phyloP scores from a whole-genome alignment of 2,797 vertebrate species.

The Eulemur mongoz region DNA sequence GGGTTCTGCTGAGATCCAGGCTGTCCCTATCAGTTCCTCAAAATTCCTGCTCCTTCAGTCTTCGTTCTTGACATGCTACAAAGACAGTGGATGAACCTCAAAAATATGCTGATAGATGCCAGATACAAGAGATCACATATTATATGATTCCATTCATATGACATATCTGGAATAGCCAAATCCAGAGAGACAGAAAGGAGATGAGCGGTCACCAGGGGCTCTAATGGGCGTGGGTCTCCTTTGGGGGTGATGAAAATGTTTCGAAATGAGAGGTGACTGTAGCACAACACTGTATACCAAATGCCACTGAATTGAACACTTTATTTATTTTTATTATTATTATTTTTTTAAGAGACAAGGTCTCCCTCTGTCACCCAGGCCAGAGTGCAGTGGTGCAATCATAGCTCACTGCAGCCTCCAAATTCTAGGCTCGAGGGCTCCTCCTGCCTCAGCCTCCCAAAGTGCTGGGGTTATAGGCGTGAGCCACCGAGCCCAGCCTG shows the following conservation, averaged over 20 bases:
- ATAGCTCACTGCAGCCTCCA: no score
- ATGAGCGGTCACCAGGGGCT: neutral
- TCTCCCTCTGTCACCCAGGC: no score
- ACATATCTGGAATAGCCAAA: neutral
- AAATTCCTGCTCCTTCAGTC: neutral
- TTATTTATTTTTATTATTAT: neutral
- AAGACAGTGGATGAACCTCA: neutral
- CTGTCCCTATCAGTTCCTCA: neutral
- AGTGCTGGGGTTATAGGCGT: no score
- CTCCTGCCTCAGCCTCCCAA: no score
- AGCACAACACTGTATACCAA: neutral
- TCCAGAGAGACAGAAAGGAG: neutral
- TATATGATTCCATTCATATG: neutral
- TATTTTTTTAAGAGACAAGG: no score
- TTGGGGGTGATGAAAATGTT: neutral
- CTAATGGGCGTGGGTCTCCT: neutral
- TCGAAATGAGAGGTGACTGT: neutral
- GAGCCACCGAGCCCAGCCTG: no score
- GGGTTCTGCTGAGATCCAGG: neutral
- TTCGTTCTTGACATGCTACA: neutral
- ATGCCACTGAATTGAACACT: neutral
- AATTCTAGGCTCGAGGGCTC: no score
- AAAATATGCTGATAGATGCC: neutral
- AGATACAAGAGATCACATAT: neutral
- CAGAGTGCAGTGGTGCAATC: no score